Percentiles rank a stretch among this genome's conserved stretches.
These are phyloP conservation scores for Fulica atra DNA, from an alignment of 2,113 vertebrate genomes.

Conservation along the genomic window DNA sequence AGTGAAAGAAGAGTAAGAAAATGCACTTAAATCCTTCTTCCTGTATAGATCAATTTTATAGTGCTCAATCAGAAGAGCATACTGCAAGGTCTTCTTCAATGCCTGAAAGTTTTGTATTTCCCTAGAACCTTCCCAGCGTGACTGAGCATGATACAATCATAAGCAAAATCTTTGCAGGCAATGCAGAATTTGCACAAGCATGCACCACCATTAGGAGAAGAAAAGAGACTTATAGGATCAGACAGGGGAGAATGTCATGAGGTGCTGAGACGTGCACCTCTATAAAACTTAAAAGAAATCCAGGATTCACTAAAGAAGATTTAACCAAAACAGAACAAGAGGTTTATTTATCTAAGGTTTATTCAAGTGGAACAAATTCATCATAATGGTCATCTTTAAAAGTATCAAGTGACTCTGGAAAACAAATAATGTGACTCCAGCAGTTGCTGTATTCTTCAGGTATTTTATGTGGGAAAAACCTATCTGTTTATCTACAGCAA, in stretches of 20 bases:
- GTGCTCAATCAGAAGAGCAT: neutral
- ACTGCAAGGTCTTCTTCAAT: neutral
- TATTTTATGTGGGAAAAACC: neutral
- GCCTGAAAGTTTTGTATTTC: neutral
- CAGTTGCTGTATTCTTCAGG: neutral
- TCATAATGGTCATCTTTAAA: neutral
- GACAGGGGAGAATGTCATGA: neutral
- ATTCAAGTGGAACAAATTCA: neutral
- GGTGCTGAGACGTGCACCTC: neutral
- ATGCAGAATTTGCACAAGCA: neutral
- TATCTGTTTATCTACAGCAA: conserved; percentile 5
- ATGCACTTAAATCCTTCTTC: neutral
- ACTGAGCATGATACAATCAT: neutral
- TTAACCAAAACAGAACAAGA: neutral
- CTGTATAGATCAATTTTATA: neutral
- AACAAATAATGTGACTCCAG: neutral
- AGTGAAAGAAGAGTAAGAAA: neutral
- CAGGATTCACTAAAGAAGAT: neutral
- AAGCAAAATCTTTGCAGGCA: neutral
- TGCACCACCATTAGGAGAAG: neutral
- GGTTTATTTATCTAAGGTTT: neutral
- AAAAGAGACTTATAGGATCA: neutral
- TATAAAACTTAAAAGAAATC: neutral
- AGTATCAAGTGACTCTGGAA: neutral
- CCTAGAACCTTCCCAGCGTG: neutral